Evolutionary conservation across 2,888 invertebrate genomes (phyloP), one percentile per base, ranked within the genome.

Genomic region (Hetaerina titia): DNA sequence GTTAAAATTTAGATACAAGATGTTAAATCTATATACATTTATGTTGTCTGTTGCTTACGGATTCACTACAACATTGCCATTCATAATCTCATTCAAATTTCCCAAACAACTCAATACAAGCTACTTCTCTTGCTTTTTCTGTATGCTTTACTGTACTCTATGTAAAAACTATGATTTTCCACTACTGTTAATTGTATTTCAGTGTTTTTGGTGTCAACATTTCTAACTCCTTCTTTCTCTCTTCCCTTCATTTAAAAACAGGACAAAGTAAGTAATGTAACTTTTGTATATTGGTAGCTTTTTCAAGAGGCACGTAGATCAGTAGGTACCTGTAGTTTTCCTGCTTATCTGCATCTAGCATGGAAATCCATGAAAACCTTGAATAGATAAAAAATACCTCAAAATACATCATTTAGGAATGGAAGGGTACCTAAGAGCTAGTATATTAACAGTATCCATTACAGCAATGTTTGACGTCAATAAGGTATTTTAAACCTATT

Each of bases 181-280:
- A 69, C 69, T 92, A 92, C 57, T 92, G 92, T 92, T 92, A 69
- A 74, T 56, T 92, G 92, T 92, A 92, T 92, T 92, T n/a, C 92
- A 92, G 56, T 92, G 92, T 92, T 92, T 58, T 92, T 92, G 92
- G 69, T 92, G 92, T 74, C 92, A 92, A 92, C 45, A 92, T 92
- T 92, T 92, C 92, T 92, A 92, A 92, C 92, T 95, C 95, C 95
- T 95, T 95, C 95, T 95, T 95, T 95, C 95, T 96, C 95, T 95
- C 95, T 95, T 95, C 95, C 95, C 95, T 95, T 95, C 64, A 95
- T 95, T 95, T 96, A 95, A 95, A 95, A 95, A 95, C 96, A 96
- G 96, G 96, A 96, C 95, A 96, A 96, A 96, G 96, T 96, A 96
- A 96, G 96, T 96, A 96, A 95, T 94, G 74, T 63, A 22, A 92